Evolutionary conservation across 2,113 vertebrate species (phyloP).

Genomic region (Syngnathus scovelli): DNA sequence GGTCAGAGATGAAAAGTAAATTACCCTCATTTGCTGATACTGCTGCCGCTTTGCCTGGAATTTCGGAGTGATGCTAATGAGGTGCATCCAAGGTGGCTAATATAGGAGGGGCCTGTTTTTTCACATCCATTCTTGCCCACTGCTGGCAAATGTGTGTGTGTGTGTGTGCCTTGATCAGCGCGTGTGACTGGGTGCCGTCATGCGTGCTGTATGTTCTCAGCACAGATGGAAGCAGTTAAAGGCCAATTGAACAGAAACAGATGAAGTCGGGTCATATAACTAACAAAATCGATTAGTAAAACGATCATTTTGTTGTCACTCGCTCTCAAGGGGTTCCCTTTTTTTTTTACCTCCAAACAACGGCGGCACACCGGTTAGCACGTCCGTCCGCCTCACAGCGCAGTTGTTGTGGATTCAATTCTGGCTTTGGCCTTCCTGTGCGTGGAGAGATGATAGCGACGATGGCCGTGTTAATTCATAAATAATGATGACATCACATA

Average conservation of each 20-base stretch:
- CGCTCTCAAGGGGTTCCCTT: constrained; percentile 37
- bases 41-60: constrained; percentile 18
- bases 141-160: constrained; percentile 15
- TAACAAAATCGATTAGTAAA: constrained; percentile 69
- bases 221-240: constrained; percentile 67
- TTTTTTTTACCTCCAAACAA: constrained; percentile 28
- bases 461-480: constrained; percentile 7
- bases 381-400: no score
- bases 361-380: not conserved
- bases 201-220: constrained; percentile 41
- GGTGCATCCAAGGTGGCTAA: constrained; percentile 31
- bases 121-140: constrained; percentile 47
- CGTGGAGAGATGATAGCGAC: constrained; percentile 20
- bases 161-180: constrained; percentile 28
- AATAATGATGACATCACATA: constrained; percentile 27
- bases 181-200: constrained; percentile 28
- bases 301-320: constrained; percentile 63
- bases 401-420: no score
- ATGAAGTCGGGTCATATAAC: constrained; percentile 62
- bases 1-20: constrained; percentile 54
- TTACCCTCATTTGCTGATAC: constrained; percentile 46
- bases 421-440: no score
- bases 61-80: constrained; percentile 41
- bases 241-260: constrained; percentile 61
- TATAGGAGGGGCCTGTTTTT: constrained; percentile 11